phyloP scores from a whole-genome alignment of 1,140 invertebrate genomes.

The Pogonomyrmex barbatus region DNA sequence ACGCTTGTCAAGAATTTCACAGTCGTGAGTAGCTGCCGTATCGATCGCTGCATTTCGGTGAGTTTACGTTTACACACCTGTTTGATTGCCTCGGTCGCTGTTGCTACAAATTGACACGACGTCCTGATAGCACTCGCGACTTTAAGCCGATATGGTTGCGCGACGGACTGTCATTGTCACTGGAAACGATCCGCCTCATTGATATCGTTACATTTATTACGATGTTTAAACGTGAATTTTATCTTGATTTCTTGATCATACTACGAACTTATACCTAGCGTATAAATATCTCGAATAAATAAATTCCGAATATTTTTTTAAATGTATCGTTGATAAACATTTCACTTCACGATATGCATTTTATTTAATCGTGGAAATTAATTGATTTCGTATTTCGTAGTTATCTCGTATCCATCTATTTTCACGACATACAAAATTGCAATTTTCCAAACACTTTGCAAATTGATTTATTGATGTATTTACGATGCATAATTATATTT shows the following conservation, averaged over 20 bases:
- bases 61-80: constrained; percentile 62
- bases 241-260: constrained; percentile 24
- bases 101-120: constrained; percentile 60
- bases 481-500: neutral
- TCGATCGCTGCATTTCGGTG: constrained; percentile 42
- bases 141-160: constrained; percentile 24
- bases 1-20: constrained; percentile 10
- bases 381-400: neutral
- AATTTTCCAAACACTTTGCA: neutral
- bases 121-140: constrained; percentile 54
- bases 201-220: constrained; percentile 29
- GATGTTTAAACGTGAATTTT: constrained; percentile 1
- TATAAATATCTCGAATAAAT: neutral
- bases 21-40: neutral
- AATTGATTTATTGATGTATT: neutral
- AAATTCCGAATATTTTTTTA: neutral
- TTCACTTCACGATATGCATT: neutral
- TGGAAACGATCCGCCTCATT: neutral
- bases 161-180: constrained; percentile 5
- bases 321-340: neutral
- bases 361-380: neutral
- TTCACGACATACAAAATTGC: neutral
- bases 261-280: neutral
- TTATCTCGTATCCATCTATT: too few relatives aligned
- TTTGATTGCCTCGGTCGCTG: constrained; percentile 50